phyloP scores from a whole-genome alignment of 1,140 invertebrate species.

The Argopecten irradians region DNA sequence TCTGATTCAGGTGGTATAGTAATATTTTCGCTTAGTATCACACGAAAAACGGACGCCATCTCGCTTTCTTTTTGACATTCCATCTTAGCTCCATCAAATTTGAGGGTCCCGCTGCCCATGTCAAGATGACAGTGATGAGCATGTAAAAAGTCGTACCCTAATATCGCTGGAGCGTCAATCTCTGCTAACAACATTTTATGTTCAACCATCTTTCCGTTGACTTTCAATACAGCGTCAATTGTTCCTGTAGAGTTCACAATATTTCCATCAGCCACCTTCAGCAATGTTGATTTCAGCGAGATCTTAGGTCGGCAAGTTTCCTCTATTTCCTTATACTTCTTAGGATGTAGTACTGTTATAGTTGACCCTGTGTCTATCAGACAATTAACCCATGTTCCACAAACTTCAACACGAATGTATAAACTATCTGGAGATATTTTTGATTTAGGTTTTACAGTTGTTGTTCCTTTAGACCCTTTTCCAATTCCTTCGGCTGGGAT shows the following conservation, averaged over 20 bases:
- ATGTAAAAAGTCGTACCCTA: background rate
- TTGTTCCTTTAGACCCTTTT: background rate
- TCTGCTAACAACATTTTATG: background rate
- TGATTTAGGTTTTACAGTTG: background rate
- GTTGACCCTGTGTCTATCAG: background rate
- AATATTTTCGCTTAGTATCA: background rate
- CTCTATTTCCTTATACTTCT: background rate
- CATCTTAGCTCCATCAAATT: background rate
- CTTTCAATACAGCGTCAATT: background rate
- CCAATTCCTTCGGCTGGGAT: background rate
- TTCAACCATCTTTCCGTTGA: background rate
- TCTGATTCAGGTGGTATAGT: background rate
- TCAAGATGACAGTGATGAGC: conserved; percentile 24
- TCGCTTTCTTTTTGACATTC: background rate
- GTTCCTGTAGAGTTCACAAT: background rate
- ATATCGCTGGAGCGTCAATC: background rate
- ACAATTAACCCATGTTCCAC: background rate
- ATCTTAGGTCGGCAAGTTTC: background rate
- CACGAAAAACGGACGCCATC: background rate
- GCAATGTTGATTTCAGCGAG: background rate
- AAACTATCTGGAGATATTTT: background rate
- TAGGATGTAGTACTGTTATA: background rate
- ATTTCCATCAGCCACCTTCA: background rate
- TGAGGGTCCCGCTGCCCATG: background rate
- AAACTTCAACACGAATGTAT: background rate